These are phyloP conservation scores for Eupeodes latifasciatus DNA, from an alignment of 2,888 invertebrate species.

Conservation along the genomic window DNA sequence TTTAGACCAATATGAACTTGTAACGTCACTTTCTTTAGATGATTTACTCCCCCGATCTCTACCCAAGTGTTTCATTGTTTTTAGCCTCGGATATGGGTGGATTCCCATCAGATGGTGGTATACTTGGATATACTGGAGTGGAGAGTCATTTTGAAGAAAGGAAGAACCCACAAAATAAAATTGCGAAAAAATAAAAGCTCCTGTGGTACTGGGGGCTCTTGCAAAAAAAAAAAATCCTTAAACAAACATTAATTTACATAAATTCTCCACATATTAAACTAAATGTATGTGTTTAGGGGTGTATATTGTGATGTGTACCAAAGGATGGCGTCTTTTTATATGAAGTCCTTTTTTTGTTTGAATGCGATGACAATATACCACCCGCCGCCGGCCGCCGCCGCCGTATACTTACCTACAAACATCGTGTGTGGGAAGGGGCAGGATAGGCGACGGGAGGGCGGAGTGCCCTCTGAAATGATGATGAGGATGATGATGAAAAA, in stretches of 20 bases:
- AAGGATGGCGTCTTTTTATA: conserved; percentile 64
- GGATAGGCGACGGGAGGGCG: conserved; percentile 1
- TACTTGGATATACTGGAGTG: not conserved
- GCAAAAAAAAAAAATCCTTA: conserved; percentile 81
- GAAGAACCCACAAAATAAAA: conserved; percentile 32
- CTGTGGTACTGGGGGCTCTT: conserved; percentile 56
- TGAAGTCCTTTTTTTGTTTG: conserved; percentile 13
- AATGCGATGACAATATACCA: not conserved
- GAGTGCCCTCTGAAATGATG: conserved; percentile 46
- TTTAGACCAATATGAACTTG: conserved; percentile 73
- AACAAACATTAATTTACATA: conserved; percentile 84
- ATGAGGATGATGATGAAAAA: conserved; percentile 74
- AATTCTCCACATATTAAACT: conserved; percentile 80
- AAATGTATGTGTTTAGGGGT: conserved; percentile 73
- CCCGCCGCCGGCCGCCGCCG: not conserved
- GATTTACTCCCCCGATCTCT: conserved; percentile 69
- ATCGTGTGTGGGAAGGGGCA: conserved; percentile 8
- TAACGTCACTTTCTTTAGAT: conserved; percentile 74
- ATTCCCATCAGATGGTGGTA: conserved; percentile 53
- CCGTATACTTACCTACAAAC: not conserved
- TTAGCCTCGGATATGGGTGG: conserved; percentile 56
- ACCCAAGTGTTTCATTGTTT: conserved; percentile 48
- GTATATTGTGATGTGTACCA: conserved; percentile 56
- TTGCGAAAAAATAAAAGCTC: conserved; percentile 69
- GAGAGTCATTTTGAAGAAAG: conserved; percentile 68